Evolutionary conservation across 1,140 invertebrate species (phyloP).

Genomic region (Drosophila lacteicornis): DNA sequence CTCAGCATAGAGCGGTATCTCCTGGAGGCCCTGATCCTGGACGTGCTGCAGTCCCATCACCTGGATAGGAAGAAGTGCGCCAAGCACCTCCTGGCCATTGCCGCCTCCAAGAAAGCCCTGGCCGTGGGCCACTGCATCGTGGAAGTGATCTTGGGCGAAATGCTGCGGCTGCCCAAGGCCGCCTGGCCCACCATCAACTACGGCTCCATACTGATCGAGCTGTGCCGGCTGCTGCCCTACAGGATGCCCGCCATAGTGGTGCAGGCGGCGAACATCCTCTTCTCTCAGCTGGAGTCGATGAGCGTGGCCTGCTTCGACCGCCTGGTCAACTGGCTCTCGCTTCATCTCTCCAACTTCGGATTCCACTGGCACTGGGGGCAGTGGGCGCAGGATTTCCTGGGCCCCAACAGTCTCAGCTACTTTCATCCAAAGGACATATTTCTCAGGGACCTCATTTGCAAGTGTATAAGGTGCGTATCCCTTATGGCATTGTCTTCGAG

Average conservation of each 20-base stretch:
- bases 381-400: constrained; percentile 27
- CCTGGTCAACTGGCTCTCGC: constrained; percentile 98
- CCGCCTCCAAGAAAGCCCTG: constrained; percentile 93
- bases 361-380: constrained; percentile 93
- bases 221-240: constrained; percentile 97
- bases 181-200: constrained; percentile 96
- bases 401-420: constrained; percentile 84
- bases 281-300: constrained; percentile 97
- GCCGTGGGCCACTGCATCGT: constrained; percentile 98
- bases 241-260: constrained; percentile 98
- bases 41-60: constrained; percentile 95
- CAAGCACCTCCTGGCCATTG: constrained; percentile 93
- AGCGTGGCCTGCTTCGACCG: constrained; percentile 98
- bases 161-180: constrained; percentile 95
- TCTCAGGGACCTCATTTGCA: constrained; percentile 91
- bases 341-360: constrained; percentile 99
- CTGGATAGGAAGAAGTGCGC: constrained; percentile 97
- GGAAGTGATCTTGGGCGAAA: constrained; percentile 96
- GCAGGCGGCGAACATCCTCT: constrained; percentile 98
- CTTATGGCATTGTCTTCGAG: too few relatives aligned
- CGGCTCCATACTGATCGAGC: constrained; percentile 96
- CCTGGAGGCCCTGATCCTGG: constrained; percentile 97
- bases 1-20: constrained; percentile 98
- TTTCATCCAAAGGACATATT: constrained; percentile 97
- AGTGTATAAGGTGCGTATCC: constrained; percentile 13